Evolutionary conservation across 2,797 vertebrate species (phyloP).

Genomic region (Sphaeramia orbicularis): DNA sequence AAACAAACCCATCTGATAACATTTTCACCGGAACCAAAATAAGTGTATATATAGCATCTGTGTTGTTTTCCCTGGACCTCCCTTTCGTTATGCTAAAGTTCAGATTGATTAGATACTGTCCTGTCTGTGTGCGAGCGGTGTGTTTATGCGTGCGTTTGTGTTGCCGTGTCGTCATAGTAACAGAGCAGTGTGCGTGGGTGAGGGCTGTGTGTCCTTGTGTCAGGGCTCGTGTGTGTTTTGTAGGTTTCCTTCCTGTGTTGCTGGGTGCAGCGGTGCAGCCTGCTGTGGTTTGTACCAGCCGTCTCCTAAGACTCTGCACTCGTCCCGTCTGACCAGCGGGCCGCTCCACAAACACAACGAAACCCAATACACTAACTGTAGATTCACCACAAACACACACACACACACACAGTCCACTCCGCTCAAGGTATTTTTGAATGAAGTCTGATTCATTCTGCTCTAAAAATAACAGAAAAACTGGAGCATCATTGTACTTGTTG

Average conservation of each 20-base stretch:
- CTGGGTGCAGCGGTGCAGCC: conserved; percentile 36
- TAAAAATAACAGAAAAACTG: not conserved
- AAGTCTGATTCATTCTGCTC: not conserved
- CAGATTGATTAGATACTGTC: conserved; percentile 56
- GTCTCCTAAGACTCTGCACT: conserved; percentile 30
- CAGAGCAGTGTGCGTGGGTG: conserved; percentile 56
- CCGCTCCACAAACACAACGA: conserved; percentile 24
- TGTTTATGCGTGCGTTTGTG: conserved; percentile 33
- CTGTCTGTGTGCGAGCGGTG: conserved; percentile 23
- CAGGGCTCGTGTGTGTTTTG: conserved; percentile 26
- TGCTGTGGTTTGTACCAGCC: conserved; percentile 38
- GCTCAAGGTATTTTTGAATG: conserved; percentile 4
- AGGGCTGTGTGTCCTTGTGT: conserved; percentile 61
- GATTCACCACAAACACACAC: conserved; percentile 15
- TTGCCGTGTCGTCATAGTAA: conserved; percentile 61
- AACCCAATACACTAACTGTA: conserved; percentile 3
- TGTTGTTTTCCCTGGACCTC: conserved; percentile 44
- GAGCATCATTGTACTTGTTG: too few species aligned
- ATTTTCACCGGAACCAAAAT: conserved; percentile 53
- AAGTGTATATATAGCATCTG: conserved; percentile 61
- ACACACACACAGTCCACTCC: conserved; percentile 1
- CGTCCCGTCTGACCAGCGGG: conserved; percentile 25
- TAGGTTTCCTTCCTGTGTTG: conserved; percentile 62
- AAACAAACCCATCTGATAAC: conserved; percentile 68
- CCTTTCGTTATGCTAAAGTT: conserved; percentile 61